Evolutionary conservation across 2,113 vertebrate species (phyloP), one percentile per base, ranked within the genome.

Genomic region (Oriolus oriolus): DNA sequence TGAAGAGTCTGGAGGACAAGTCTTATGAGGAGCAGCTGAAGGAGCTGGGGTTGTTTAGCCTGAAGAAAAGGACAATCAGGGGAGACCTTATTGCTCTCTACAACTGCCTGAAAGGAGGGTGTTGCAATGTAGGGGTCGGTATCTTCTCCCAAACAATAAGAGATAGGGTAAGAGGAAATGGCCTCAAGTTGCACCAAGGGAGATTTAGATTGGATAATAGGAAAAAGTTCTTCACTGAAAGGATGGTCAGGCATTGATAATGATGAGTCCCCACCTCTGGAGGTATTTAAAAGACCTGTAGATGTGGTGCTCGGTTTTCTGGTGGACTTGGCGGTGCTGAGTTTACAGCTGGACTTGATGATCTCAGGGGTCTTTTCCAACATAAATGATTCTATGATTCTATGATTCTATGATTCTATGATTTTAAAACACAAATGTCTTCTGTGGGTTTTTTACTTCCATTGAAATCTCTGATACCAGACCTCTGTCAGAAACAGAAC

Each of bases 111-210:
- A 61, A 63, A 68, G 6, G 14, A n/a, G 6, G 21, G 8, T 73
- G 17, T 42, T 37, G 3, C 0, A 3, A 26, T 2, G 11, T 11
- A 11, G 6, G 6, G 1, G 14, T 52, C 0, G 0, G 7, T 50
- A 6, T 33, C 24, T 50, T 56, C 13, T 82, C 7, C 27, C 53
- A 73, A 20, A 20, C 10, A 71, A 35, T 2, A 47, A 56, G 18
- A 10, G 2, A 11, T 2, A 16, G 3, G 15, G 23, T 8, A 17
- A 61, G 10, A 41, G 16, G 7, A 77, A 73, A 66, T 11, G 4
- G 5, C 14, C 28, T 71, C 33, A 50, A 37, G 22, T 52, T 56
- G 22, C 1, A 3, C 16, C 7, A 61, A 5, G 5, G 9, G 16
- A 56, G 11, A 1, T 80, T 88, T 75, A 33, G 19, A 10, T 8